Evolutionary conservation across 1,140 invertebrate genomes (phyloP), one percentile per base, ranked within the genome.

Genomic region (Mycetomoellerius zeteki): DNA sequence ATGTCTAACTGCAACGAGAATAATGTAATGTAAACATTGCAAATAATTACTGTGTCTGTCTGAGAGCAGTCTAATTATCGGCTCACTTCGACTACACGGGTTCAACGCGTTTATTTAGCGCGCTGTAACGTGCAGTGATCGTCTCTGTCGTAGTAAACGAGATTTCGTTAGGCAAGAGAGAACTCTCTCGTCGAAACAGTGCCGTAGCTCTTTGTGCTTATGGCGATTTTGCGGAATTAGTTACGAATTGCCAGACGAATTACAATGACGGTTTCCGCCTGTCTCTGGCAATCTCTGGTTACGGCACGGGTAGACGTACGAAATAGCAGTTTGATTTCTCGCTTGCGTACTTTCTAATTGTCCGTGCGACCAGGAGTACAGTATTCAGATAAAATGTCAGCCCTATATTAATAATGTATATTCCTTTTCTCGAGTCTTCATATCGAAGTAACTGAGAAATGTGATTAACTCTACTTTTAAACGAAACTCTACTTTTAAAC

Each of bases 181-280:
- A 76, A 58, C 58, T 65, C 52, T 65, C 21, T 56, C 37, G n/a
- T 33, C 33, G 52, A 64, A 76, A 82, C 5, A 21, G 37, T 72
- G 37, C 54, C 21, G 24, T 67, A 33, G 30, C 67, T 73, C 67
- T 65, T 67, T 47, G 33, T 84, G 37, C 72, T 77, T 47, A 37
- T 58, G 86, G 73, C 73, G 73, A 78, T 89, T 88, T 88, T 87
- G 43, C 58, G 81, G 86, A 85, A 88, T 88, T 88, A 86, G 86
- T 88, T 90, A 86, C 81, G 86, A 91, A 90, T 91, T 87, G 89
- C 82, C 71, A 78, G 84, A 85, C 76, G 89, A 92, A 92, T 92
- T 92, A 90, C 88, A 91, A 89, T 80, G 87, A 88, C 84, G 19
- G 64, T 82, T 82, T 60, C 37, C 54, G 19, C 24, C 7, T 73